phyloP scores from a whole-genome alignment of 2,888 invertebrate genomes.

The Thumatha senex region DNA sequence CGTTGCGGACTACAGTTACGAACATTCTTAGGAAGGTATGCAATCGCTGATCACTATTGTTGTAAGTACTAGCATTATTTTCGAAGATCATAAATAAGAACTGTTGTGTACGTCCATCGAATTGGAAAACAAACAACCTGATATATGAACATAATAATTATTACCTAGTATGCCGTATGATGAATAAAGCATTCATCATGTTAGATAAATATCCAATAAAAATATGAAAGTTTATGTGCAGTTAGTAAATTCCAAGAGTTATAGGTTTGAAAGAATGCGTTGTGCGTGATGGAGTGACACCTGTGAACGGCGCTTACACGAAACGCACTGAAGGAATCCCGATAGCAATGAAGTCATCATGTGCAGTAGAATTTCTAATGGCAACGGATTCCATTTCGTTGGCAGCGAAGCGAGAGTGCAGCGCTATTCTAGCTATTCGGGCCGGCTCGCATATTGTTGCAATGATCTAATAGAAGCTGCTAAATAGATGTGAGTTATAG shows the following conservation, averaged over 20 bases:
- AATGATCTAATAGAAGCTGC: constrained; percentile 45
- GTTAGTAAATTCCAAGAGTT: constrained; percentile 39
- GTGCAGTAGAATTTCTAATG: constrained; percentile 77
- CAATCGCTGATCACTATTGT: constrained; percentile 68
- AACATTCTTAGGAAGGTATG: constrained; percentile 68
- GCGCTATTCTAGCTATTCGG: constrained; percentile 68
- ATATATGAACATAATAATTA: constrained; percentile 16
- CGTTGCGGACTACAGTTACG: constrained; percentile 77
- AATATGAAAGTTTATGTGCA: constrained; percentile 25
- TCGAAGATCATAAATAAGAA: constrained; percentile 45
- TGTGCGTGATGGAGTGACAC: constrained; percentile 53
- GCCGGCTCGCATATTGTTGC: constrained; percentile 60
- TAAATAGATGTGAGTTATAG: constrained; percentile 17
- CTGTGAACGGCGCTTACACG: constrained; percentile 36
- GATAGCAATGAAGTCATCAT: constrained; percentile 75
- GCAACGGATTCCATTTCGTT: constrained; percentile 79
- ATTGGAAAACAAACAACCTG: constrained; percentile 15
- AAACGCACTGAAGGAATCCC: constrained; percentile 63
- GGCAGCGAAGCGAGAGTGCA: constrained; percentile 74
- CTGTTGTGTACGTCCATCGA: constrained; percentile 17
- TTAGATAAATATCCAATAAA: constrained; percentile 16
- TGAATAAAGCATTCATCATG: background rate
- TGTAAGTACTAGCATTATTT: constrained; percentile 55
- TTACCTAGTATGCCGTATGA: constrained; percentile 3
- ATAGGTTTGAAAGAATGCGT: constrained; percentile 44